These are phyloP conservation scores for Ardeotis arabs DNA, from an alignment of 2,113 vertebrate genomes.

Conservation along the genomic window DNA sequence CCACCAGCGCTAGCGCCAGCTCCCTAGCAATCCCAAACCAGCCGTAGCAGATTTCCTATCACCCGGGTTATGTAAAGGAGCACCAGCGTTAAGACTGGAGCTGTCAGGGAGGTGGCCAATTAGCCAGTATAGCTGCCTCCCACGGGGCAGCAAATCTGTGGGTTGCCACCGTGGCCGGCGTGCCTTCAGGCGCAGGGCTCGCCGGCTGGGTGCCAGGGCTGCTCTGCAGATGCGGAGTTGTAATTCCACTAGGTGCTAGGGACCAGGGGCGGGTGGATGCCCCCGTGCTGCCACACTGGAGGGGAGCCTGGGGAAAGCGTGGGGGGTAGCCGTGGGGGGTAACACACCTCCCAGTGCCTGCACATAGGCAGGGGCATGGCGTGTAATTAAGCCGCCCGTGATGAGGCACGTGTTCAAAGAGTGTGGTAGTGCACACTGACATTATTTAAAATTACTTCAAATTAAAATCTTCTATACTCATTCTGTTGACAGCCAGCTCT, in stretches of 20 bases:
- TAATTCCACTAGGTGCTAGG: not conserved
- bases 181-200: not conserved
- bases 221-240: not conserved
- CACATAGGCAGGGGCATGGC: too few relatives aligned
- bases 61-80: conserved; percentile 14
- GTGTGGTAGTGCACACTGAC: fast-evolving
- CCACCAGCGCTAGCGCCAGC: not conserved
- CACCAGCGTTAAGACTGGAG: not conserved
- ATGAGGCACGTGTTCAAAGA: not conserved
- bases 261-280: fast-evolving
- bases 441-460: not conserved
- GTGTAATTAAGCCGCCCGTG: not conserved
- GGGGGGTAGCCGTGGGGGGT: too few relatives aligned
- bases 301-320: not conserved
- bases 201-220: not conserved
- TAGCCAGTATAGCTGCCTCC: not conserved
- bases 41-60: not conserved
- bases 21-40: conserved; percentile 35
- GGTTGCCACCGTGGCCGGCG: fast-evolving
- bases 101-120: conserved; percentile 21
- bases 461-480: not conserved
- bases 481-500: not conserved
- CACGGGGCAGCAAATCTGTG: not conserved
- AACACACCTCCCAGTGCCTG: fast-evolving
- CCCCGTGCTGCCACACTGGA: fast-evolving